A percentile compares a stretch with the other conserved stretches of the same genome.
phyloP scores from a whole-genome alignment of 23 tunicate genomes.

The Pegea sp. region DNA sequence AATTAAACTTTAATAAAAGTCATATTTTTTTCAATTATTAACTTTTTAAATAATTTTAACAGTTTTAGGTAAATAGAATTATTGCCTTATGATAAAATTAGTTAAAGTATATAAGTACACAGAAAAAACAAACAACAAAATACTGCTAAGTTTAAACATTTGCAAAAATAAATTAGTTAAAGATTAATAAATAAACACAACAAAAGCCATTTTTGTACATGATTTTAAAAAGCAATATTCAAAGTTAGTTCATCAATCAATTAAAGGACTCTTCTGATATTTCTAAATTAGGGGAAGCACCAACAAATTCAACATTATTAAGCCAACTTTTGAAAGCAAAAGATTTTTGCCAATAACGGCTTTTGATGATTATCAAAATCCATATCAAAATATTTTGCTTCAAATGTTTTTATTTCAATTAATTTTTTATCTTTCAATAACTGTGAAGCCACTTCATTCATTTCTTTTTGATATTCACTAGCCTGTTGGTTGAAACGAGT shows the following conservation, averaged over 20 bases:
- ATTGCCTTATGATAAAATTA: background rate
- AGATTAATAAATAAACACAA: no score
- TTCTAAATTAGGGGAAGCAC: background rate
- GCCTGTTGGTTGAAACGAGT: constrained; percentile 16
- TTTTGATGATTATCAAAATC: background rate
- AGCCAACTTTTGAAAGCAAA: background rate
- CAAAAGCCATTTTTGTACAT: no score
- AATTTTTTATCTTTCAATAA: background rate
- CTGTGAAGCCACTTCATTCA: background rate
- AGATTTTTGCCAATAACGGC: background rate
- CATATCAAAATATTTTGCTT: background rate
- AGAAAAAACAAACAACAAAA: no score
- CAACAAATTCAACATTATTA: background rate
- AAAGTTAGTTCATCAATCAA: background rate
- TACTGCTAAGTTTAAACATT: background rate
- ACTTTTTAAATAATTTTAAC: background rate
- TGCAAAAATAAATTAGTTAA: background rate
- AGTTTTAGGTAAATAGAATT: background rate
- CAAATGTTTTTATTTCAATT: background rate
- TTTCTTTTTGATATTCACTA: constrained; percentile 7
- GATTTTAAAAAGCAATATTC: background rate
- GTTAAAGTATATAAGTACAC: background rate
- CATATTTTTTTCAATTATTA: no score
- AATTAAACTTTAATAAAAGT: no score
- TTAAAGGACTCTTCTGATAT: no score